Evolutionary conservation across 2,797 vertebrate genomes (phyloP).

Genomic region (Eulemur coronatus): DNA sequence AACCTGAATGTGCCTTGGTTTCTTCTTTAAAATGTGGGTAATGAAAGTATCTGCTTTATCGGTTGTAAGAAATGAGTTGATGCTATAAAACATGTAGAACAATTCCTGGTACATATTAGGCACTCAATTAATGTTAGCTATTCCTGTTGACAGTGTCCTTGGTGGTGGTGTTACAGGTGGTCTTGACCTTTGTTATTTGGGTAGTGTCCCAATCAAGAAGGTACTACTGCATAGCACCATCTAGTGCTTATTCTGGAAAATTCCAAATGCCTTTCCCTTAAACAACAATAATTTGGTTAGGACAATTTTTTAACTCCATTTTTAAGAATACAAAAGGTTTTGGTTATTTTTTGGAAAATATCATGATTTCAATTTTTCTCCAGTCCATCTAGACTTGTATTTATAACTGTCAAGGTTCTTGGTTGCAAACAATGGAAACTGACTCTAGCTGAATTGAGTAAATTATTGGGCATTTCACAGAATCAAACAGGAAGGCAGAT

Average conservation of each 20-base stretch:
- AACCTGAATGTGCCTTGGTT: not conserved
- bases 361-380: not conserved
- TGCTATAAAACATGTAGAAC: not conserved
- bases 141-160: not conserved
- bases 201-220: not conserved
- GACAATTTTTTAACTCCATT: not conserved
- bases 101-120: not conserved
- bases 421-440: not conserved
- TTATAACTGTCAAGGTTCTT: not conserved
- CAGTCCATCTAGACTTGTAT: not conserved
- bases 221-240: not conserved
- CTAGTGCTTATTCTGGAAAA: slow-evolving; percentile 23
- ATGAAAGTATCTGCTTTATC: not conserved
- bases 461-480: not conserved
- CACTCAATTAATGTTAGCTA: not conserved
- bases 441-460: not conserved
- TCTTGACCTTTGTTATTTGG: not conserved
- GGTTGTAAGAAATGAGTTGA: not conserved
- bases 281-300: not conserved
- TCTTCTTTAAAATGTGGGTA: slow-evolving; percentile 5
- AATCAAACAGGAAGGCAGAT: not conserved
- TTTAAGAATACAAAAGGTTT: not conserved
- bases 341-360: not conserved
- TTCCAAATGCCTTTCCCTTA: not conserved
- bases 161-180: not conserved